Conservation (phyloP, 2,797 vertebrate genomes). For the Fistularia tabacaria region DNA sequence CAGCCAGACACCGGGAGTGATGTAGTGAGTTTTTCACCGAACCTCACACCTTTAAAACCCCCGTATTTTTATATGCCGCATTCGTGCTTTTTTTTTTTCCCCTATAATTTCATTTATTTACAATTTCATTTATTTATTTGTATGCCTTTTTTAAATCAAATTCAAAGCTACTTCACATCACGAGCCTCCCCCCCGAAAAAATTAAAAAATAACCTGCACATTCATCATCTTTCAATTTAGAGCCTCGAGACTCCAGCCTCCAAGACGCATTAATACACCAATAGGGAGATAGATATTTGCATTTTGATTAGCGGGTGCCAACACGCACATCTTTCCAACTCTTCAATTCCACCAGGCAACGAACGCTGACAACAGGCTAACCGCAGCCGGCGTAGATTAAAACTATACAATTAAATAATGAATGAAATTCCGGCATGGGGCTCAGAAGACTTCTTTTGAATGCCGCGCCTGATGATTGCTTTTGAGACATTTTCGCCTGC, state of each 20-base stretch:
- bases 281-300: conserved; percentile 63
- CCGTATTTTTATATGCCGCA: conserved; percentile 17
- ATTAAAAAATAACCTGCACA: conserved; percentile 45
- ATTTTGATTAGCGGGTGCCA: conserved; percentile 67
- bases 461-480: conserved; percentile 47
- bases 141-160: conserved; percentile 44
- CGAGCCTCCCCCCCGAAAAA: conserved; percentile 7
- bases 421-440: conserved; percentile 11
- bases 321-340: conserved; percentile 13
- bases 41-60: conserved; percentile 1
- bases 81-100: background rate
- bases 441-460: conserved; percentile 24
- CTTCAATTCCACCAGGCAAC: conserved; percentile 41
- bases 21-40: conserved; percentile 23
- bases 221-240: conserved; percentile 72
- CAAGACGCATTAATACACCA: conserved; percentile 62
- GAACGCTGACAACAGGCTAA: conserved; percentile 24
- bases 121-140: conserved; percentile 35
- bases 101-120: conserved; percentile 3
- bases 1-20: conserved; percentile 31
- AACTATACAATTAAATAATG: conserved; percentile 60
- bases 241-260: conserved; percentile 54
- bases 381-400: conserved; percentile 45
- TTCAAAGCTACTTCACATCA: conserved; percentile 34
- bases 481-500: conserved; percentile 24